These are phyloP conservation scores for Ctenoplectra terminalis DNA, from an alignment of 1,140 invertebrate species.

Conservation along the genomic window DNA sequence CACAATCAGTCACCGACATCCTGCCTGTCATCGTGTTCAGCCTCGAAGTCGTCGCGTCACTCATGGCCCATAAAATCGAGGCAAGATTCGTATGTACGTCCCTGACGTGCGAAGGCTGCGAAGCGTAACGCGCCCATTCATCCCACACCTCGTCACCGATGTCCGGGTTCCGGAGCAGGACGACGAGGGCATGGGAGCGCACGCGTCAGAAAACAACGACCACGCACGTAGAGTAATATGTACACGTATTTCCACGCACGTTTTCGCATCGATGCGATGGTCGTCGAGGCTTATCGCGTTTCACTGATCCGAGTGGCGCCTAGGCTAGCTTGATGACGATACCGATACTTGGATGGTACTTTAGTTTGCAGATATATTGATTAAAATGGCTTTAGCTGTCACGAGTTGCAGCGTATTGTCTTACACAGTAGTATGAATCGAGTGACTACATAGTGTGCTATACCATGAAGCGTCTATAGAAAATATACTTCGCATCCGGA, in stretches of 20 bases:
- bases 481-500: too few relatives aligned
- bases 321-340: too few relatives aligned
- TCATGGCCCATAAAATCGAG: background rate
- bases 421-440: too few relatives aligned
- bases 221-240: background rate
- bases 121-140: slow-evolving; percentile 68
- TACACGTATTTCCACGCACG: slow-evolving; percentile 36
- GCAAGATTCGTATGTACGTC: slow-evolving; percentile 40
- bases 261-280: slow-evolving; percentile 37
- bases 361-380: too few relatives aligned
- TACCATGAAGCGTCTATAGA: too few relatives aligned
- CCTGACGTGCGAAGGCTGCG: slow-evolving; percentile 49
- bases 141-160: slow-evolving; percentile 64
- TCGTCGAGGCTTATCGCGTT: too few relatives aligned
- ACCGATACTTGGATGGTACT: too few relatives aligned
- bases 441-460: too few relatives aligned
- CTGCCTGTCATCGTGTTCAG: slow-evolving; percentile 1
- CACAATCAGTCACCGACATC: slow-evolving; percentile 24
- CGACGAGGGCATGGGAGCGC: slow-evolving; percentile 36
- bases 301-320: too few relatives aligned
- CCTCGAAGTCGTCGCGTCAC: background rate
- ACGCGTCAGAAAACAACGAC: slow-evolving; percentile 59
- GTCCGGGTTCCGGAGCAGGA: slow-evolving; percentile 64
- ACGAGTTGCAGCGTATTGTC: too few relatives aligned
- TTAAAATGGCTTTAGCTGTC: too few relatives aligned